Evolutionary conservation across 53 echinoderm and acorn worm species (phyloP).

Genomic region (Astropecten irregularis): DNA sequence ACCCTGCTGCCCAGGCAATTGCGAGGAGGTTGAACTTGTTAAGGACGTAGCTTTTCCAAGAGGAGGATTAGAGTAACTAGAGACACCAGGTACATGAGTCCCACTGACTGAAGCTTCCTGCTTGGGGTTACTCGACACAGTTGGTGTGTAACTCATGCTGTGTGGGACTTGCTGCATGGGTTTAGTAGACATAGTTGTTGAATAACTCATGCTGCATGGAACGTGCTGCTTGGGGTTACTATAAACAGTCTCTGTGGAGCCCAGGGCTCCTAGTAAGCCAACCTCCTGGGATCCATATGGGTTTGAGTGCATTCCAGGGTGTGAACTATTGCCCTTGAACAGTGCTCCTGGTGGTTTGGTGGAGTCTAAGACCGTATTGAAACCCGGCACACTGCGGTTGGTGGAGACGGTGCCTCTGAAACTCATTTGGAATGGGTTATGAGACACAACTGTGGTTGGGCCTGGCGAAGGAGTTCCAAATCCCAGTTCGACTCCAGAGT

Average conservation of each 20-base stretch:
- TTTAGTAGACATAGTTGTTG: slow-evolving; percentile 3
- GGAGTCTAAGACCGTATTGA: background rate
- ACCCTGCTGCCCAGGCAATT: slow-evolving; percentile 3
- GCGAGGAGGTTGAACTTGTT: background rate
- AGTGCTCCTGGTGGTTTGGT: background rate
- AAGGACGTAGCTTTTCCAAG: background rate
- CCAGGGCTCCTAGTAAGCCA: slow-evolving; percentile 19
- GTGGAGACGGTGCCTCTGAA: slow-evolving; percentile 50
- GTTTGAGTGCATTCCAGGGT: background rate
- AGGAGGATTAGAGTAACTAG: background rate
- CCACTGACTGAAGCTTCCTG: too few relatives aligned
- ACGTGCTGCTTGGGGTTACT: background rate
- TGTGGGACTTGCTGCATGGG: background rate
- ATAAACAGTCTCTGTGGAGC: slow-evolving; percentile 24
- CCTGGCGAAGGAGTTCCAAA: slow-evolving; percentile 6
- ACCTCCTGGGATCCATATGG: background rate
- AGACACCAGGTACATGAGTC: too few relatives aligned
- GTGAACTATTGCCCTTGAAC: background rate
- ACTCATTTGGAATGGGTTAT: slow-evolving; percentile 11
- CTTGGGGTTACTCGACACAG: too few relatives aligned
- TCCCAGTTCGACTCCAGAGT: slow-evolving; percentile 39
- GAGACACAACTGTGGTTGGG: background rate
- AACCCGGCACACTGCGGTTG: slow-evolving; percentile 14
- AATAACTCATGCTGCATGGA: background rate
- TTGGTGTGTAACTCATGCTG: background rate